phyloP scores from a whole-genome alignment of 2,888 invertebrate genomes.

The Pyrrhia umbra region DNA sequence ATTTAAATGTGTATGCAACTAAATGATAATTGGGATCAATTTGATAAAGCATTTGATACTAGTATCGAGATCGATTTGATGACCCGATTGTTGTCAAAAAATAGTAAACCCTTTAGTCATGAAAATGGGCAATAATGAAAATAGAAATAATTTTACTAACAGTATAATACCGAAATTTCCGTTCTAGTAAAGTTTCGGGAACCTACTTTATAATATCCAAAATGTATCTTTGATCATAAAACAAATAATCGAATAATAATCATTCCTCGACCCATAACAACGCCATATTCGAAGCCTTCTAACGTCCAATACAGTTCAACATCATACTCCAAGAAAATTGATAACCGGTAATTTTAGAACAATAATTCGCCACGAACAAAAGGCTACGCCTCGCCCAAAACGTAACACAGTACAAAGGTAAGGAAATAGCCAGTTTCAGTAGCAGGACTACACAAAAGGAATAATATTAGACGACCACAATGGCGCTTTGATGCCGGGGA shows the following conservation, averaged over 20 bases:
- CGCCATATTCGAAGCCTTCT: conserved; percentile 30
- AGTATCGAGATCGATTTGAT: too few relatives aligned
- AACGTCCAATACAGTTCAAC: conserved; percentile 46
- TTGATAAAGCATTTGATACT: neutral
- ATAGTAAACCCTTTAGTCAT: too few relatives aligned
- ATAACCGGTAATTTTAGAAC: conserved; percentile 70
- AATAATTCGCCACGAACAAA: conserved; percentile 73
- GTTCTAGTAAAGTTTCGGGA: neutral
- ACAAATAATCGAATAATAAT: conserved; percentile 23
- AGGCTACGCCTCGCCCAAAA: conserved; percentile 66
- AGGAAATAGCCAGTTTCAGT: conserved; percentile 84
- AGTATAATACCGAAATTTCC: neutral
- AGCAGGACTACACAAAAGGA: conserved; percentile 71
- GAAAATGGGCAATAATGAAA: too few relatives aligned
- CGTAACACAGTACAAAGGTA: conserved; percentile 77
- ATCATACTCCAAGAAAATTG: conserved; percentile 68
- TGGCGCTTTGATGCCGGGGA: conserved; percentile 70
- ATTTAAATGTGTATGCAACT: neutral
- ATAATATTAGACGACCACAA: conserved; percentile 82
- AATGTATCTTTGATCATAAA: conserved; percentile 35
- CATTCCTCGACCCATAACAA: conserved; percentile 23
- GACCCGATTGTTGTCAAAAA: too few relatives aligned
- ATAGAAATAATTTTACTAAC: too few relatives aligned
- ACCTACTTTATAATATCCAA: conserved; percentile 39
- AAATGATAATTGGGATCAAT: neutral